Conservation (phyloP, 92 coral and sea anemone species). For the Micromussa lordhowensis region DNA sequence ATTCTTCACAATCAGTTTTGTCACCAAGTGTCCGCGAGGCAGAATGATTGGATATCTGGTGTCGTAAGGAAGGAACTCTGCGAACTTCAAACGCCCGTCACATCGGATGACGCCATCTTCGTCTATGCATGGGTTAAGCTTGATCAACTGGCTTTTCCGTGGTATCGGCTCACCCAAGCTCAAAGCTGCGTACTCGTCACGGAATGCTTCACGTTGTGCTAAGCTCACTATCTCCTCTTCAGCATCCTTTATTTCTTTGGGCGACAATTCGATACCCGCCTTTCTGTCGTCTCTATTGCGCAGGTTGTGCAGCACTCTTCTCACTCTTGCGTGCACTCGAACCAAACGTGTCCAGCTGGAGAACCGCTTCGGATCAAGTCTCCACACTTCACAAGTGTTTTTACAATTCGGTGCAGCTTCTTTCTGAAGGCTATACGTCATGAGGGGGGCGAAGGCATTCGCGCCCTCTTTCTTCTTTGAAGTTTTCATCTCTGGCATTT, state of each 20-base stretch:
- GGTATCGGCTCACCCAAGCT: constrained; percentile 9
- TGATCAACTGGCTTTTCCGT: constrained; percentile 18
- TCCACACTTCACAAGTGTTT: too few relatives aligned
- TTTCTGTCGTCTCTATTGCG: neutral
- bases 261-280: neutral
- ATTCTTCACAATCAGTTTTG: neutral
- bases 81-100: constrained; percentile 54
- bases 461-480: too few relatives aligned
- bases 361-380: too few relatives aligned
- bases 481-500: too few relatives aligned
- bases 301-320: neutral
- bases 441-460: too few relatives aligned
- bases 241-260: constrained; percentile 9
- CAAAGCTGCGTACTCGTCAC: neutral
- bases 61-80: constrained; percentile 52
- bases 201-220: constrained; percentile 11
- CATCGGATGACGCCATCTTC: constrained; percentile 53
- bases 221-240: constrained; percentile 3
- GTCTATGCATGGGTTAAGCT: neutral
- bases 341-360: too few relatives aligned
- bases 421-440: too few relatives aligned
- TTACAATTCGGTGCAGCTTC: too few relatives aligned
- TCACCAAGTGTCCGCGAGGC: constrained; percentile 50
- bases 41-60: constrained; percentile 48
- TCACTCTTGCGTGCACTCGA: neutral